Conservation (phyloP, 2,888 invertebrate genomes). For the Melipona bicolor region DNA sequence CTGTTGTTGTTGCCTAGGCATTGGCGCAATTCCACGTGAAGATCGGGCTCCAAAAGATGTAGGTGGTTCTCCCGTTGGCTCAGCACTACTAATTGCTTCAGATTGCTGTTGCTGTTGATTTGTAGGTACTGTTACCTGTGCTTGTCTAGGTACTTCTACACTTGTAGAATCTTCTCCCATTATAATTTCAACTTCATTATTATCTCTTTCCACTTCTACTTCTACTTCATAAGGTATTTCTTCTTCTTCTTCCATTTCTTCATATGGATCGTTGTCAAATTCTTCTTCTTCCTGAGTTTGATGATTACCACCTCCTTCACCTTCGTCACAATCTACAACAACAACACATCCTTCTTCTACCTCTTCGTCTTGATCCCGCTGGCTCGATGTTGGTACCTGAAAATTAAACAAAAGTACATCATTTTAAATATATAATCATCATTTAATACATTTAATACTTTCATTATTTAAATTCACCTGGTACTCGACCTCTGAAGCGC, state of each 20-base stretch:
- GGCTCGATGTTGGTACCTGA: constrained; percentile 94
- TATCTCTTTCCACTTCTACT: constrained; percentile 86
- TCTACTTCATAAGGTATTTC: constrained; percentile 81
- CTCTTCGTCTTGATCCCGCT: constrained; percentile 90
- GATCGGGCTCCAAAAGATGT: constrained; percentile 79
- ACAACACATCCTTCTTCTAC: constrained; percentile 90
- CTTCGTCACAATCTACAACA: constrained; percentile 92
- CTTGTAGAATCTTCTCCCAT: constrained; percentile 86
- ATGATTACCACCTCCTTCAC: constrained; percentile 86
- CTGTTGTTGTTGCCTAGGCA: constrained; percentile 85
- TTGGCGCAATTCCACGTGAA: constrained; percentile 85
- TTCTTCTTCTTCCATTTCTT: constrained; percentile 83
- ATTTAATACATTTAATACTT: neutral
- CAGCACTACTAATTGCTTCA: constrained; percentile 90
- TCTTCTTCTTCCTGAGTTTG: constrained; percentile 84
- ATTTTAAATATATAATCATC: neutral
- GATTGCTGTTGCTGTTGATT: constrained; percentile 86
- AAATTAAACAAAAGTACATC: constrained; percentile 13
- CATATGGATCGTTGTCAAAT: constrained; percentile 85
- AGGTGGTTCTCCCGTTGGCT: constrained; percentile 81
- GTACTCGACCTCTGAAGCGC: constrained; percentile 82
- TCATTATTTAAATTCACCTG: constrained; percentile 72
- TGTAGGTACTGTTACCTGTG: constrained; percentile 83
- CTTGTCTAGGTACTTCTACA: constrained; percentile 88
- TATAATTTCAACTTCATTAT: constrained; percentile 87